Conservation (phyloP, 1,140 invertebrate species). For the Drosophila guanche region DNA sequence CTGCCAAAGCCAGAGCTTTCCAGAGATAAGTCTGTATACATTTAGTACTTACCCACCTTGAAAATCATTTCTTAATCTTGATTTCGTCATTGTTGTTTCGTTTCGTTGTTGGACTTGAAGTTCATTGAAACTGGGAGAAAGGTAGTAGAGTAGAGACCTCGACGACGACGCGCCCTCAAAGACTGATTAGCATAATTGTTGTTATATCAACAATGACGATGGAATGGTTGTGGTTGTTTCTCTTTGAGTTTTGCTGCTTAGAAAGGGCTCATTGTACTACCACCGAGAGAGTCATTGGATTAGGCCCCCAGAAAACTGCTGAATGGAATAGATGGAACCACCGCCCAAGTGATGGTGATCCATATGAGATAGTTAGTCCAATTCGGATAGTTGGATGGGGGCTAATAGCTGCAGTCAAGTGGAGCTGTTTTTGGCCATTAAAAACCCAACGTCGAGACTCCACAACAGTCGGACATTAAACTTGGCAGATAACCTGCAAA, state of each 20-base stretch:
- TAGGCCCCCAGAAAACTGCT: background rate
- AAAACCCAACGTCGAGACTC: slow-evolving; percentile 18
- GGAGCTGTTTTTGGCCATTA: slow-evolving; percentile 49
- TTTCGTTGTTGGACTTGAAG: slow-evolving; percentile 5
- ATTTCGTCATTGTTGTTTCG: slow-evolving; percentile 37
- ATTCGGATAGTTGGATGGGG: slow-evolving; percentile 16
- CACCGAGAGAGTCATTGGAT: slow-evolving; percentile 4
- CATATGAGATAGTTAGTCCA: slow-evolving; percentile 44
- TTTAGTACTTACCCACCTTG: slow-evolving; percentile 6
- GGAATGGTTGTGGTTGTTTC: slow-evolving; percentile 12
- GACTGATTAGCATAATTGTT: slow-evolving; percentile 75
- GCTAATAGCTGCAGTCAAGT: slow-evolving; percentile 58
- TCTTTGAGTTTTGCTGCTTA: slow-evolving; percentile 22
- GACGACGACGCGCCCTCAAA: slow-evolving; percentile 22
- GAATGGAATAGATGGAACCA: slow-evolving; percentile 15
- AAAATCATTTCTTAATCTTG: slow-evolving; percentile 15
- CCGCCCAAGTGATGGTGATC: slow-evolving; percentile 34
- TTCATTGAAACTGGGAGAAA: slow-evolving; percentile 77
- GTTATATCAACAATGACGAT: slow-evolving; percentile 60
- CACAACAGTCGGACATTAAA: slow-evolving; percentile 69
- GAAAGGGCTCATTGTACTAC: slow-evolving; percentile 31
- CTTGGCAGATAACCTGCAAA: slow-evolving; percentile 51
- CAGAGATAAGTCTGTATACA: slow-evolving; percentile 17
- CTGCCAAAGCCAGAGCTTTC: slow-evolving; percentile 13
- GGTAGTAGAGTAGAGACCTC: slow-evolving; percentile 49